These are phyloP conservation scores for Sinonovacula constricta DNA, from an alignment of 1,140 invertebrate genomes.

Conservation along the genomic window DNA sequence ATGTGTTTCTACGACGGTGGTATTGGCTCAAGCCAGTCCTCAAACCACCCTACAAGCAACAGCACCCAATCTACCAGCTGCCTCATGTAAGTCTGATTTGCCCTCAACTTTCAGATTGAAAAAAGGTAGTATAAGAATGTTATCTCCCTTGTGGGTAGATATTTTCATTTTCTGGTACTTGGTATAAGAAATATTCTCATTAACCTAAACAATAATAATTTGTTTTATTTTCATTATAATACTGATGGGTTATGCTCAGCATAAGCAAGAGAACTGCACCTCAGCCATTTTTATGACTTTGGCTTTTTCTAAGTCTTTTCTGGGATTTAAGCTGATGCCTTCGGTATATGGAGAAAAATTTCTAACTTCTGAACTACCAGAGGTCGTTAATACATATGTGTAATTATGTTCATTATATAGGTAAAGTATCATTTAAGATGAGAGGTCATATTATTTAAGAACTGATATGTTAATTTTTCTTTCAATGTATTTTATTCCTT, in stretches of 20 bases:
- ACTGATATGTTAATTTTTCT: too few species aligned
- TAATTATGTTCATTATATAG: too few species aligned
- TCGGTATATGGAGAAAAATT: too few species aligned
- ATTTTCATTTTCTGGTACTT: not conserved
- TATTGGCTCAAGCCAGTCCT: conserved; percentile 16
- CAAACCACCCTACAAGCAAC: conserved; percentile 33
- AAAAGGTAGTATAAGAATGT: not conserved
- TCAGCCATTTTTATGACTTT: too few species aligned
- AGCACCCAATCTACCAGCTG: conserved; percentile 33
- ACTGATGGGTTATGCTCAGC: not conserved
- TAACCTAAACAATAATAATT: not conserved
- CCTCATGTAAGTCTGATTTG: conserved; percentile 19
- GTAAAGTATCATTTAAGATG: too few species aligned
- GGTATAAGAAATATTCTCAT: not conserved
- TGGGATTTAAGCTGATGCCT: too few species aligned
- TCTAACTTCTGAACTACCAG: too few species aligned
- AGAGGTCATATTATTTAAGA: too few species aligned
- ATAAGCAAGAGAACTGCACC: not conserved
- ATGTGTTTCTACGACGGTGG: conserved; percentile 9
- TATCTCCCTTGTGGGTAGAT: too few species aligned
- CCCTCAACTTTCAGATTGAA: not conserved
- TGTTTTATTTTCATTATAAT: not conserved
- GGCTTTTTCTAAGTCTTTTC: too few species aligned
- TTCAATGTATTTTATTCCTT: too few species aligned
- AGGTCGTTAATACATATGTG: too few species aligned